phyloP scores from a whole-genome alignment of 2,113 vertebrate species.

The Mormyrus iriodes region DNA sequence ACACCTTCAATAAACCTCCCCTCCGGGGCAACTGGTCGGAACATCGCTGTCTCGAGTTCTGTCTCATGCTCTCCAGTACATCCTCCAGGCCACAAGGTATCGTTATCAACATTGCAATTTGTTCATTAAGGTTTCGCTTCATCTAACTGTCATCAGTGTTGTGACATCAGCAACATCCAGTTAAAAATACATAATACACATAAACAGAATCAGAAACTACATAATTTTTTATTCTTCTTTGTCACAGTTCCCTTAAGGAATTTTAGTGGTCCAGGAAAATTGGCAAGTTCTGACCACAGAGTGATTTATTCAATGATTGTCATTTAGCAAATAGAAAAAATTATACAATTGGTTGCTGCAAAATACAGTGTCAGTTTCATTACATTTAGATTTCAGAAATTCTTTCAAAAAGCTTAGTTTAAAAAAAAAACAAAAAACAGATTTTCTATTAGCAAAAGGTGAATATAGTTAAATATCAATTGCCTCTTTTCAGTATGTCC shows the following conservation, averaged over 20 bases:
- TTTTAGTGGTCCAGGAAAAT: background rate
- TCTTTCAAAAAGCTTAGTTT: background rate
- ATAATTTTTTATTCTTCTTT: background rate
- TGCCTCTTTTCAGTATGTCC: background rate
- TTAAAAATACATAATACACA: background rate
- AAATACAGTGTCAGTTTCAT: background rate
- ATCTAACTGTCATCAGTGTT: background rate
- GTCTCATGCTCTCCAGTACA: background rate
- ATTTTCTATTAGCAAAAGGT: background rate
- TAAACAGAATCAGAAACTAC: background rate
- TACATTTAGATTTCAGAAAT: background rate
- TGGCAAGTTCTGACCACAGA: conserved; percentile 2
- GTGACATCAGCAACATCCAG: background rate
- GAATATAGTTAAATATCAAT: background rate
- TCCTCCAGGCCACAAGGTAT: background rate
- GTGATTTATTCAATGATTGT: conserved; percentile 3
- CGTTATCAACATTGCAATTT: background rate
- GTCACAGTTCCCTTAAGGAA: conserved; percentile 16
- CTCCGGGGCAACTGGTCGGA: background rate
- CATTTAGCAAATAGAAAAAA: background rate
- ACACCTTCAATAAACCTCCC: background rate
- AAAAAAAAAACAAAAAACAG: background rate
- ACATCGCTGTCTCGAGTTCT: background rate
- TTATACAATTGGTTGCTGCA: background rate
- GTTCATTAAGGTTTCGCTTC: background rate